phyloP scores from a whole-genome alignment of 1,140 invertebrate species.

The Drosophila nannoptera region DNA sequence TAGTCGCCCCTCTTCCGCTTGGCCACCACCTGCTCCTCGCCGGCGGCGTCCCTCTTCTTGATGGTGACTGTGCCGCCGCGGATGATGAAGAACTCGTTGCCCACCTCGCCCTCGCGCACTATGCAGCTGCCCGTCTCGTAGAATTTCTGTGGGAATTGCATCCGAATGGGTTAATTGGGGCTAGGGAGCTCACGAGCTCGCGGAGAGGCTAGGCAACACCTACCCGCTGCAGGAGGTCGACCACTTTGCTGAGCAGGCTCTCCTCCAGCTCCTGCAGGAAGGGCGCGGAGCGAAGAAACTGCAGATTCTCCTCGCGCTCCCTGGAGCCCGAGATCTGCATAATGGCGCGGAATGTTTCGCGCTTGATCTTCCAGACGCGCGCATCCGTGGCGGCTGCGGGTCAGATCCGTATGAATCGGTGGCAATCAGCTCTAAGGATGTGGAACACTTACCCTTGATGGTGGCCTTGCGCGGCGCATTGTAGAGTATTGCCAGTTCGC shows the following conservation, averaged over 20 bases:
- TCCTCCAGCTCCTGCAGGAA: conserved; percentile 89
- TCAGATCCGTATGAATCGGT: background rate
- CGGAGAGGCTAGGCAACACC: conserved; percentile 1
- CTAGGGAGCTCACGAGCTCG: no score
- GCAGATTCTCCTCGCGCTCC: conserved; percentile 89
- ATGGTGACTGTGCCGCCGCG: conserved; percentile 92
- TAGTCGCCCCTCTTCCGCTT: conserved; percentile 86
- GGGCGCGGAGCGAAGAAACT: conserved; percentile 92
- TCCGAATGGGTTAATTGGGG: background rate
- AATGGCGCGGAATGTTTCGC: conserved; percentile 91
- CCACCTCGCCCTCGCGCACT: conserved; percentile 94
- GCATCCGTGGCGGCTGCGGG: conserved; percentile 87
- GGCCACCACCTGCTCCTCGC: conserved; percentile 82
- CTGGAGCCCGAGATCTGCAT: conserved; percentile 90
- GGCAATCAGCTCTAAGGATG: background rate
- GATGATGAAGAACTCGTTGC: conserved; percentile 98
- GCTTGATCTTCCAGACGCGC: conserved; percentile 92
- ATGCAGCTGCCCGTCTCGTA: conserved; percentile 92
- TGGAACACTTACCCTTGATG: conserved; percentile 83
- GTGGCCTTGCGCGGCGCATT: conserved; percentile 94
- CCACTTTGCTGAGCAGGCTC: conserved; percentile 90
- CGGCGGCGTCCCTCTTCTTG: conserved; percentile 83
- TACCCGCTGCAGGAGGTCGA: conserved; percentile 93
- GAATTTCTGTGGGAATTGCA: conserved; percentile 59
- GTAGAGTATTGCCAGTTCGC: conserved; percentile 95